A percentile compares a stretch with the other conserved stretches of the same genome.
Conservation (phyloP, 2,113 vertebrate genomes). For the Chinchilla lanigera region DNA sequence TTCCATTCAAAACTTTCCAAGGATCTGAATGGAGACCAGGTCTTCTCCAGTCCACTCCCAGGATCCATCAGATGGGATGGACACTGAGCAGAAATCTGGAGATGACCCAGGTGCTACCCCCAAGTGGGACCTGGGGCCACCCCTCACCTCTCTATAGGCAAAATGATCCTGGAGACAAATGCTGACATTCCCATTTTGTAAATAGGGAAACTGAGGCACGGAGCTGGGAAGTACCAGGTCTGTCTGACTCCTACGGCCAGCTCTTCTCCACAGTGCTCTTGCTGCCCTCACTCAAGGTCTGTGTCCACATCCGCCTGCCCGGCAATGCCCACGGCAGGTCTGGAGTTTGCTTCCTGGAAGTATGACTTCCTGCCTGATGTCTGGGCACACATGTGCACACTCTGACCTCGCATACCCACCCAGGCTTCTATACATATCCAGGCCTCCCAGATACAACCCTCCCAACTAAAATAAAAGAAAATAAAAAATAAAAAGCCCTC, state of each 20-base stretch:
- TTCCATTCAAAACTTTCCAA: slow-evolving; percentile 1
- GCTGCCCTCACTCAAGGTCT: neutral
- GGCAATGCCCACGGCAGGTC: neutral
- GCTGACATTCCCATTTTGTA: neutral
- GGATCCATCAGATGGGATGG: neutral
- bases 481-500: too few relatives aligned
- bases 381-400: neutral
- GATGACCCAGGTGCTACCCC: neutral
- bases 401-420: neutral
- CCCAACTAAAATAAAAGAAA: too few relatives aligned
- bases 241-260: neutral
- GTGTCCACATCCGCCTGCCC: neutral
- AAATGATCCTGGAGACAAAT: neutral
- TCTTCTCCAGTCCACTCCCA: neutral
- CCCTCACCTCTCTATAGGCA: neutral
- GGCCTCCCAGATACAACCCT: neutral
- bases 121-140: neutral
- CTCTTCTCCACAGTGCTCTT: neutral
- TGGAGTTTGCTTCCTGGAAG: neutral
- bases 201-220: slow-evolving; percentile 22
- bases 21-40: slow-evolving; percentile 6
- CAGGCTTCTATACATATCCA: neutral
- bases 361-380: neutral
- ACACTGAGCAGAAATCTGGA: neutral
- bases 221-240: neutral